Evolutionary conservation across 2,797 vertebrate genomes (phyloP), one percentile per base, ranked within the genome.

Genomic region (Enteromius radiatus): DNA sequence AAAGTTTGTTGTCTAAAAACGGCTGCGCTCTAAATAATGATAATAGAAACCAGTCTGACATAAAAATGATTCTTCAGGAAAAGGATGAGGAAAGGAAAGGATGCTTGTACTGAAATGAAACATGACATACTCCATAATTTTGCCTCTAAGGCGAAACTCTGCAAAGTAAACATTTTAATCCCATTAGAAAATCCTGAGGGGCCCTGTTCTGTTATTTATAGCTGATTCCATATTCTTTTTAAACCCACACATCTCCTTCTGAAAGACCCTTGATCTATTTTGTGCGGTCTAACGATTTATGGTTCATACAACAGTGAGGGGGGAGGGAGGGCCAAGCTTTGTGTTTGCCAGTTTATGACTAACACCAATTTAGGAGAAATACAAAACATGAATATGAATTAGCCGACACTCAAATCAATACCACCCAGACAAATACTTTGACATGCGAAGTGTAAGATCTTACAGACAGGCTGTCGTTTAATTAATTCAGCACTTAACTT

Each of bases 121-220:
- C 63, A 78, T 82, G 85, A 84, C 75, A 45, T 82, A 47, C 52
- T 23, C 69, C 69, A 86, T 85, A 38, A 52, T 41, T 84, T 71
- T 41, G 67, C 80, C 83, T 74, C 14, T 78, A 63, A 82, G 86
- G 31, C 84, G 83, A 88, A 88, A 81, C 86, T 73, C 86, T 76
- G 83, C 79, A 88, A 92, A 88, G 90, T 91, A 90, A 93, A 92
- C 86, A 91, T 86, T 89, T 89, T 93, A 93, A 94, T 94, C 91
- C 91, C 87, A 91, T 92, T 92, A 90, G 85, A 88, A 84, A 73
- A 86, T 86, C 86, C 91, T 86, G 64, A 81, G 80, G 88, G 92
- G 89, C 74, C 74, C 80, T 56, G 28, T 76, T 64, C 45, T 54
- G 71, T 86, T 93, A 93, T 95, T 93, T 92, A 91, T 91, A 90